These are phyloP conservation scores for Tromatobia lineatoria DNA, from an alignment of 2,888 invertebrate species.

Conservation along the genomic window DNA sequence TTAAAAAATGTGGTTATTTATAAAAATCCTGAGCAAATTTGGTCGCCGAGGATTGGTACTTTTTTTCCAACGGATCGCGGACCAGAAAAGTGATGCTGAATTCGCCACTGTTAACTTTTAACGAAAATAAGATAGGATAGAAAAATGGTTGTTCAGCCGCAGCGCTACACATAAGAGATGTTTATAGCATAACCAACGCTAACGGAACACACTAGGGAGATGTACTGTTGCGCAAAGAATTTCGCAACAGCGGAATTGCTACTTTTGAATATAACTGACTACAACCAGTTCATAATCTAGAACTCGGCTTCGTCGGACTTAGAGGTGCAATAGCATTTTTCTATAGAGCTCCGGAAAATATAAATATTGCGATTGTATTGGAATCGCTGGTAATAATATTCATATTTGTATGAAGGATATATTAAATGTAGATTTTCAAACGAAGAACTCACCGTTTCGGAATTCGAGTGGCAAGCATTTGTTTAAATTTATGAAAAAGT, in stretches of 20 bases:
- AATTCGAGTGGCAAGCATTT: no score
- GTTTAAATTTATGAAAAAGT: no score
- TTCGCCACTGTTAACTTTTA: conserved; percentile 49
- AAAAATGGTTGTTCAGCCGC: conserved; percentile 20
- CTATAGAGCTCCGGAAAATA: neutral
- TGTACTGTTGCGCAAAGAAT: neutral
- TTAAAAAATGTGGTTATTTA: no score
- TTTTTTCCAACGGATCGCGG: conserved; percentile 42
- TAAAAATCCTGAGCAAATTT: no score
- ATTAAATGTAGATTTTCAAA: no score
- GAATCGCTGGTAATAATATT: no score
- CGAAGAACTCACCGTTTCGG: no score
- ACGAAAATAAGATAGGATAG: conserved; percentile 54
- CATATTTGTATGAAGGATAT: no score
- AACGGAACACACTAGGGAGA: conserved; percentile 27
- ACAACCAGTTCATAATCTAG: neutral
- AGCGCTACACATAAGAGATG: conserved; percentile 3
- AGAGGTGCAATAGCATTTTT: conserved; percentile 5
- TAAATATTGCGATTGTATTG: no score
- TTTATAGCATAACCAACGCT: neutral
- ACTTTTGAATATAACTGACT: neutral
- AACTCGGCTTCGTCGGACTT: neutral
- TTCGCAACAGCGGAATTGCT: conserved; percentile 1
- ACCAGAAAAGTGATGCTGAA: conserved; percentile 8
- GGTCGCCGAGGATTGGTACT: conserved; percentile 51